Base-by-base conservation (phyloP, 2,888 invertebrate genomes). In the Hemithea aestivaria region DNA sequence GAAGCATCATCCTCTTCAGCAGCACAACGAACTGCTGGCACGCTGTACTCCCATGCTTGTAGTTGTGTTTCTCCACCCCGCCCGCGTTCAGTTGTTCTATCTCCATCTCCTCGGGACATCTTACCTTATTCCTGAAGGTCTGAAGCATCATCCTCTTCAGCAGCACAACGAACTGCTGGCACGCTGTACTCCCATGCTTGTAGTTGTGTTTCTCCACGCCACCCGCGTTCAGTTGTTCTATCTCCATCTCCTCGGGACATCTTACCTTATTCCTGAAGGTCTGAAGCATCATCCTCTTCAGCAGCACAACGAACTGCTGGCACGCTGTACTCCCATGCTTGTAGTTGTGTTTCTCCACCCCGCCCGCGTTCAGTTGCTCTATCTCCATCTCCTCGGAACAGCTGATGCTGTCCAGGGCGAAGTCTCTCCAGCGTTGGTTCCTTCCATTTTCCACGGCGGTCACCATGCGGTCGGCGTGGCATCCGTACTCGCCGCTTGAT, bases 401-500 rank as follows among this genome's bases (percentile, higher is more conserved):
- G n/a, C 63, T 66, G 2, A 66, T 71, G 0, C 63, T 66, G 1
- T 66, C 71, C 0, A 59, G 30, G 0, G 66, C 73, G 33, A 66
- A 81, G 11, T 72, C 68, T 21, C 82, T 57, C 91, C 91, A 92
- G 7, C 78, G 68, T 20, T 82, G 76, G 45, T 85, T 81, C 46
- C 88, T 84, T 0, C 93, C 93, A 63, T 93, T 92, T 32, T 92
- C 92, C 0, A 93, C 88, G 0, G 89, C 89, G 3, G 89, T 67
- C 0, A 93, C 90, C 92, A 95, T 92, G 56, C 78, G 84, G 10
- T 93, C 92, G 1, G 90, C 87, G 54, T 90, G 90, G 7, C 89
- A 87, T 0, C 95, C 95, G 59, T 95, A 95, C 74, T 95, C 95
- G 0, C 92, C 92, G 39, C 92, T 91, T 1, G 94, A 92, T 4